phyloP scores from a whole-genome alignment of 2,113 vertebrate species.

The Oncorhynchus clarkii region DNA sequence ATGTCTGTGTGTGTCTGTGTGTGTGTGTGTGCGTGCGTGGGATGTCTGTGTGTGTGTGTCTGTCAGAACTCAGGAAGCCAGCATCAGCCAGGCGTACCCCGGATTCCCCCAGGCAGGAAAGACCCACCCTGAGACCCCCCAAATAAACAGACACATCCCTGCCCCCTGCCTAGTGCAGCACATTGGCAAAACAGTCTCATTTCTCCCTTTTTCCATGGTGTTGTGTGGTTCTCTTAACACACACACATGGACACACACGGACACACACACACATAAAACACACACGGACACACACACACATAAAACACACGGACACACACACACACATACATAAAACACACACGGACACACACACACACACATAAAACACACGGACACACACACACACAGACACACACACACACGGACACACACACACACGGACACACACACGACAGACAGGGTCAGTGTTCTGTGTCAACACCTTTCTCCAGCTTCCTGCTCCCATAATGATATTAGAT shows the following conservation, averaged over 20 bases:
- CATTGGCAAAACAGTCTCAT: not conserved
- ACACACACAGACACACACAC: not conserved
- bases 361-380: too few species aligned
- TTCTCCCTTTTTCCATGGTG: not conserved
- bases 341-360: too few species aligned
- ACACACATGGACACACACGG: too few species aligned
- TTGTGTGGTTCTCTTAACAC: too few species aligned
- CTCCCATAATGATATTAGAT: too few species aligned
- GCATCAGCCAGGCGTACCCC: not conserved
- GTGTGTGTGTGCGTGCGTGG: too few species aligned
- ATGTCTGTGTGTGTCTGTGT: too few species aligned
- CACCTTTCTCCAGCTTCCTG: too few species aligned
- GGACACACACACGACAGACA: too few species aligned
- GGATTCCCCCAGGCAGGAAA: not conserved
- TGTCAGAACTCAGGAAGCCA: not conserved
- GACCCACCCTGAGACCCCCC: not conserved
- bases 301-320: not conserved
- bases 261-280: too few species aligned
- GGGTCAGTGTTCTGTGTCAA: too few species aligned
- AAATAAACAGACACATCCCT: not conserved
- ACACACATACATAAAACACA: not conserved
- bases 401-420: not conserved
- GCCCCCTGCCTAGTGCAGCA: constrained; percentile 15
- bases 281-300: too few species aligned
- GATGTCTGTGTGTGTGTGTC: not conserved